phyloP scores from a whole-genome alignment of 1,140 invertebrate species.

The Teleogryllus occipitalis region DNA sequence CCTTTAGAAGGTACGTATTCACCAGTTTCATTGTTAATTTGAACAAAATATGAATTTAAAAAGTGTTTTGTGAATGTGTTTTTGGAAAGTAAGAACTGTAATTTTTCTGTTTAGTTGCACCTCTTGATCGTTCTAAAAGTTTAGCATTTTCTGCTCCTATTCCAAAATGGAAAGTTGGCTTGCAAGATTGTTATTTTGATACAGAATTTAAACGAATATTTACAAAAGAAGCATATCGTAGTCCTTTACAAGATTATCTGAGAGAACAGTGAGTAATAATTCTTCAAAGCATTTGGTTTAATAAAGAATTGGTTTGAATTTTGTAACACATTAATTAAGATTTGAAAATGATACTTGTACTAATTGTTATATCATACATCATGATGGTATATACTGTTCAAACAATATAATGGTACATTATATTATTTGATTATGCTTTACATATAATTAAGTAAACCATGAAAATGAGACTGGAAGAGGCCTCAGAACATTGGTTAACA shows the following conservation, averaged over 20 bases:
- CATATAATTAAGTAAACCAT: too few relatives aligned
- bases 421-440: too few relatives aligned
- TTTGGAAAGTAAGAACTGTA: not conserved
- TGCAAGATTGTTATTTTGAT: not conserved
- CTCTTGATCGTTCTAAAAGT: not conserved
- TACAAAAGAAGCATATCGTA: not conserved
- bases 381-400: too few relatives aligned
- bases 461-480: too few relatives aligned
- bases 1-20: slow-evolving; percentile 19
- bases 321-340: not conserved
- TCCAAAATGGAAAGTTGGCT: not conserved
- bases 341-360: too few relatives aligned
- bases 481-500: too few relatives aligned
- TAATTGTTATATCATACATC: too few relatives aligned
- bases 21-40: not conserved
- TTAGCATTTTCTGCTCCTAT: not conserved
- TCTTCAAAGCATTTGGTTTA: not conserved
- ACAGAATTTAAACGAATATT: not conserved
- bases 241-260: not conserved
- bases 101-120: not conserved
- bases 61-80: not conserved
- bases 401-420: too few relatives aligned
- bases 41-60: not conserved
- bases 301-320: not conserved
- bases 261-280: not conserved